Percentiles rank a stretch among this genome's conserved stretches.
These are phyloP conservation scores for Zaprionus inermis DNA, from an alignment of 1,140 invertebrate species.

Conservation along the genomic window DNA sequence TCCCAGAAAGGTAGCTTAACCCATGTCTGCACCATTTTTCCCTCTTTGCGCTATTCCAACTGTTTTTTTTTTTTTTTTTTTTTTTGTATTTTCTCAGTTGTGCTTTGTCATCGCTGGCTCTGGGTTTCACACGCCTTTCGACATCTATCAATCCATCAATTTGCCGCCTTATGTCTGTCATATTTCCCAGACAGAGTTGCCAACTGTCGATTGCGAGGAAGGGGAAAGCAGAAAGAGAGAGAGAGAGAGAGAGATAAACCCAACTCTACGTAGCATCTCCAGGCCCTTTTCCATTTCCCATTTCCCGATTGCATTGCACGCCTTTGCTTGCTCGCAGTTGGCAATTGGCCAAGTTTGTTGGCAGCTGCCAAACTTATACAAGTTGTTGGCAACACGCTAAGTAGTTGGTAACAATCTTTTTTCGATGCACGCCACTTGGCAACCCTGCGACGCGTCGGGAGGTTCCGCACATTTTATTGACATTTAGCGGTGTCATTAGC, in stretches of 20 bases:
- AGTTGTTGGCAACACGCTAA: conserved; percentile 12
- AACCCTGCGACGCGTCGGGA: conserved; percentile 12
- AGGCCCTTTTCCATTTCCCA: not conserved
- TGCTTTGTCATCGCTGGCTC: not conserved
- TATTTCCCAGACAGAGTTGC: not conserved
- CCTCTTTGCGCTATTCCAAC: no score
- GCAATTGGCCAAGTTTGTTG: conserved; percentile 35
- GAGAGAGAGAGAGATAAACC: not conserved
- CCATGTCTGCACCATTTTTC: no score
- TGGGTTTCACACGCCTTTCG: not conserved
- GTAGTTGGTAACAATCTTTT: conserved; percentile 14
- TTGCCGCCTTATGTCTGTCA: not conserved
- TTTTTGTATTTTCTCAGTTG: not conserved
- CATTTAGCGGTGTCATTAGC: conserved; percentile 39
- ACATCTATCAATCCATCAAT: conserved; percentile 3
- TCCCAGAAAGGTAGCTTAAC: no score
- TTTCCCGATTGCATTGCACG: no score
- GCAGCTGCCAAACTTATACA: conserved; percentile 21
- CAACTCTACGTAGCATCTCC: not conserved
- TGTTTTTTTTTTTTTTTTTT: not conserved
- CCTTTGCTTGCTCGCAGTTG: not conserved
- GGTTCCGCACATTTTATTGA: conserved; percentile 4
- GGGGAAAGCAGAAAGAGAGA: conserved; percentile 1
- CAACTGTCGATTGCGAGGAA: conserved; percentile 29
- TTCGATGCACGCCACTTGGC: conserved; percentile 4